A percentile compares a stretch with the other conserved stretches of the same genome.
Evolutionary conservation across 2,113 vertebrate species (phyloP).

Genomic region (Barnardius zonarius): DNA sequence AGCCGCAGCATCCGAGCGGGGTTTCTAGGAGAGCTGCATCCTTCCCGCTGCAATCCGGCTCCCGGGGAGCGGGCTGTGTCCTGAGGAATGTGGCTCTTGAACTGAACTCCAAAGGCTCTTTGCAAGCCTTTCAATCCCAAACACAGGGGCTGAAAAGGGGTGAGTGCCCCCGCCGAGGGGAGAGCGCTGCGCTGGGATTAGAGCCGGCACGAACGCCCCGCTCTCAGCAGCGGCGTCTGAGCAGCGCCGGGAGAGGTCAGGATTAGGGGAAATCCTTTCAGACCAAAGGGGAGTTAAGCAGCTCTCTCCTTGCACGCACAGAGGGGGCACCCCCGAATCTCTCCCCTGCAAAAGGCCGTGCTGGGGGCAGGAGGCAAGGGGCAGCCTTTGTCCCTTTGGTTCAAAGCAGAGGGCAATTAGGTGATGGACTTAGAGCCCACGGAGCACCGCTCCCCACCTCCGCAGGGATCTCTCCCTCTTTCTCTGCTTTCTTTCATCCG

Average conservation of each 20-base stretch:
- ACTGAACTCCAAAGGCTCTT: conserved; percentile 57
- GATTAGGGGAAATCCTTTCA: conserved; percentile 73
- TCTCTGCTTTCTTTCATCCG: conserved; percentile 24
- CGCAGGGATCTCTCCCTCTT: background rate
- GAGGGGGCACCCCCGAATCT: background rate
- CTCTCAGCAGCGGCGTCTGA: background rate
- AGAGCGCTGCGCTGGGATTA: conserved; percentile 56
- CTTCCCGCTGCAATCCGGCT: background rate
- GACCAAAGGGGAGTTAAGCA: conserved; percentile 53
- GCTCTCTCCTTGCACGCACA: background rate
- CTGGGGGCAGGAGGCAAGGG: conserved; percentile 36
- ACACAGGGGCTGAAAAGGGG: conserved; percentile 59
- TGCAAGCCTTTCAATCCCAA: conserved; percentile 56
- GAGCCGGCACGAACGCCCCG: background rate
- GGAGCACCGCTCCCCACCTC: background rate
- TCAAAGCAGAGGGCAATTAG: conserved; percentile 42
- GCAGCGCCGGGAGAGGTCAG: conserved; percentile 48
- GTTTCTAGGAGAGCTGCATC: conserved; percentile 35
- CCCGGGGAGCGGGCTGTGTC: background rate
- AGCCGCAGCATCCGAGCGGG: accelerated
- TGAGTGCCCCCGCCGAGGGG: conserved; percentile 1
- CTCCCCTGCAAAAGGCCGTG: background rate
- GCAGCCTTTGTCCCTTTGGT: conserved; percentile 10
- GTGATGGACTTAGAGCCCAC: conserved; percentile 32
- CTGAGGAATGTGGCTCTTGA: conserved; percentile 55